Conservation (phyloP, 2,888 invertebrate species). For the Lacanobia oleracea region DNA sequence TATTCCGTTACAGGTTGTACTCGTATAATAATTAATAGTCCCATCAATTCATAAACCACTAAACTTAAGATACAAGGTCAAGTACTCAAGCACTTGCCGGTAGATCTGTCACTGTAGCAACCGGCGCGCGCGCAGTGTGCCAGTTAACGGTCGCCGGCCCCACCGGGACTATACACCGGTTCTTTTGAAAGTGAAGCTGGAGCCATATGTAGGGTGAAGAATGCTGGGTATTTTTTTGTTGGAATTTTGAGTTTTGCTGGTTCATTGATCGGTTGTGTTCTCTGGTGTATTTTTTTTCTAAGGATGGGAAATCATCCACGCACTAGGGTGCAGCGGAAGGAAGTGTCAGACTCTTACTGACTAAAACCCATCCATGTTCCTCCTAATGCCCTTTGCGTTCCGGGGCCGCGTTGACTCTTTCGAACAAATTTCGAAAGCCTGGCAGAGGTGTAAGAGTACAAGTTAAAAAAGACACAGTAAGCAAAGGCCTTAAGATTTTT, state of each 20-base stretch:
- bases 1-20: too few relatives aligned
- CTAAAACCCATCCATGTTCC: too few relatives aligned
- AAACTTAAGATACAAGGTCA: conserved; percentile 41
- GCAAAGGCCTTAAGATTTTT: too few relatives aligned
- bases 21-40: too few relatives aligned
- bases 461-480: neutral
- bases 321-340: too few relatives aligned
- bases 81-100: conserved; percentile 32
- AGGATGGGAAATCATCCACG: too few relatives aligned
- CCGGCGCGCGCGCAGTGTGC: conserved; percentile 60
- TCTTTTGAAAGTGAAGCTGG: conserved; percentile 63
- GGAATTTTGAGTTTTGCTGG: neutral
- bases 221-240: conserved; percentile 10
- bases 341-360: too few relatives aligned
- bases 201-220: conserved; percentile 17
- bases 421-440: too few relatives aligned
- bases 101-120: conserved; percentile 31
- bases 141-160: conserved; percentile 71
- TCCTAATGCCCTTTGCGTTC: too few relatives aligned
- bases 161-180: conserved; percentile 63
- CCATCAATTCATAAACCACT: conserved; percentile 16
- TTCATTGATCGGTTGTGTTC: neutral
- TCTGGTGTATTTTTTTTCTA: too few relatives aligned
- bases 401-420: too few relatives aligned
- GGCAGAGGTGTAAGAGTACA: too few relatives aligned